Evolutionary conservation across 2,797 vertebrate species (phyloP).

Genomic region (Neomorphus geoffroyi): DNA sequence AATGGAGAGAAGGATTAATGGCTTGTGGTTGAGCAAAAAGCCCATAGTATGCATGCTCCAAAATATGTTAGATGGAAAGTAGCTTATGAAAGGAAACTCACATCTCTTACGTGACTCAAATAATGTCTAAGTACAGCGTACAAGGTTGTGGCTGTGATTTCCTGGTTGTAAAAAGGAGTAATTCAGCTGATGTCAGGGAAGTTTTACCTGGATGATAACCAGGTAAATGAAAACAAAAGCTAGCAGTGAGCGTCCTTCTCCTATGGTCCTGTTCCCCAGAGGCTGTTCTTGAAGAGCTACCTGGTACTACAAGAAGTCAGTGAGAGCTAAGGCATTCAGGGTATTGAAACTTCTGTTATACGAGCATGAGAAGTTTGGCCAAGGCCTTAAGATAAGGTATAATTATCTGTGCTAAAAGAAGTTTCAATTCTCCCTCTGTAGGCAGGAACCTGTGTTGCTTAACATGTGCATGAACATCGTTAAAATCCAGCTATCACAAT

Average conservation of each 20-base stretch:
- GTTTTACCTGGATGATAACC: background rate
- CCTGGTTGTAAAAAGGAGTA: background rate
- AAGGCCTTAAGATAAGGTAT: background rate
- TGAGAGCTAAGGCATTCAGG: background rate
- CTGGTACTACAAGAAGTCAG: background rate
- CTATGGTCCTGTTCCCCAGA: background rate
- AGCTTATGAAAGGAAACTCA: background rate
- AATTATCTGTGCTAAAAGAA: background rate
- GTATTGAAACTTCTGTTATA: background rate
- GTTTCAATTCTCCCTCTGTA: slow-evolving; percentile 9
- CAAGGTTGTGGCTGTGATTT: background rate
- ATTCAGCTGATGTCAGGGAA: background rate
- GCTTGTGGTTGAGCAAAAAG: background rate
- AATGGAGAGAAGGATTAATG: background rate
- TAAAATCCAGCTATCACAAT: background rate
- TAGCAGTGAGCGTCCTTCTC: background rate
- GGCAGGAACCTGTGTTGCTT: background rate
- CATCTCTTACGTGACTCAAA: background rate
- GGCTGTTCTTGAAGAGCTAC: background rate
- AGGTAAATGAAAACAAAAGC: background rate
- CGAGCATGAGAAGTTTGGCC: background rate
- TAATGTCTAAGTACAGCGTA: background rate
- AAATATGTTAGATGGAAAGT: background rate
- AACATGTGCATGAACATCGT: background rate
- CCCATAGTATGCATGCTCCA: background rate